Percentiles rank a stretch among this genome's conserved stretches.
phyloP scores from a whole-genome alignment of 2,113 vertebrate species.

The Syngnathus scovelli region DNA sequence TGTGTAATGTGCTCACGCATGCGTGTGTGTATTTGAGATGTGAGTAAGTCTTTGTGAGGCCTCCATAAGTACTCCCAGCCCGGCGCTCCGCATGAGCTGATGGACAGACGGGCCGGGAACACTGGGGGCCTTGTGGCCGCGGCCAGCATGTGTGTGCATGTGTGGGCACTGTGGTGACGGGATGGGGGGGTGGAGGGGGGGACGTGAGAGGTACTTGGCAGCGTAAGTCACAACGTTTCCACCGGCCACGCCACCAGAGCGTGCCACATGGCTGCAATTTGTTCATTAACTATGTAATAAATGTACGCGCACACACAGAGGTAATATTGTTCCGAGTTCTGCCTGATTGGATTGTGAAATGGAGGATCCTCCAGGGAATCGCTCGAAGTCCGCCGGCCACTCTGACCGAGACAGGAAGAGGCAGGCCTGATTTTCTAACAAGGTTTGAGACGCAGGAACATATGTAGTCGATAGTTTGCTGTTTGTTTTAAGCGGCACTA shows the following conservation, averaged over 20 bases:
- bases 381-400: slow-evolving; percentile 63
- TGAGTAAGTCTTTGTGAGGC: slow-evolving; percentile 61
- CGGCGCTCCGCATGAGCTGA: slow-evolving; percentile 63
- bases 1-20: slow-evolving; percentile 12
- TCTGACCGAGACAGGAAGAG: slow-evolving; percentile 44
- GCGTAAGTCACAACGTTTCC: slow-evolving; percentile 20
- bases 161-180: slow-evolving; percentile 39
- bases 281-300: slow-evolving; percentile 75
- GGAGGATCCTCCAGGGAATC: slow-evolving; percentile 58
- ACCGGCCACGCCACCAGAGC: slow-evolving; percentile 47
- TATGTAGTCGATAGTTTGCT: slow-evolving; percentile 26
- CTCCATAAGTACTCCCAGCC: slow-evolving; percentile 71
- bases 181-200: slow-evolving; percentile 16
- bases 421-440: slow-evolving; percentile 49
- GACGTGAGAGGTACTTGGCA: slow-evolving; percentile 16
- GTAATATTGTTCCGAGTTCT: slow-evolving; percentile 69
- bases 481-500: slow-evolving; percentile 15
- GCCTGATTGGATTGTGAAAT: slow-evolving; percentile 67
- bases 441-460: slow-evolving; percentile 33
- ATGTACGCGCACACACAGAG: slow-evolving; percentile 69
- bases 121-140: slow-evolving; percentile 69
- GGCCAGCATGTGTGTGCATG: slow-evolving; percentile 20
- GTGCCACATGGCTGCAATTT: slow-evolving; percentile 77
- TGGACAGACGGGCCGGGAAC: slow-evolving; percentile 63
- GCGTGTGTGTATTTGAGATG: slow-evolving; percentile 37